These are phyloP conservation scores for Phlogophora meticulosa DNA, from an alignment of 2,888 invertebrate genomes.

Conservation along the genomic window DNA sequence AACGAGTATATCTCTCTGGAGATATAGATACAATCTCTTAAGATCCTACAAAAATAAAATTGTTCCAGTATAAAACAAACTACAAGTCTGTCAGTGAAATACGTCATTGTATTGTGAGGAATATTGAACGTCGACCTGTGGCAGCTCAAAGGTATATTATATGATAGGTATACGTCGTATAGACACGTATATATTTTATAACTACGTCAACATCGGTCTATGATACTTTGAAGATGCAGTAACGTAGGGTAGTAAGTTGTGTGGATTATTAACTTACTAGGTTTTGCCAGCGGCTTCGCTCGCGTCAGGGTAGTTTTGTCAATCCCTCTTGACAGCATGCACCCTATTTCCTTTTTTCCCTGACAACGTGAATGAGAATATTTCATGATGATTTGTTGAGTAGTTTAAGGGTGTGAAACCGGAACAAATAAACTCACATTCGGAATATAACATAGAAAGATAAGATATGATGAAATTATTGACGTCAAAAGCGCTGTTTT, in stretches of 20 bases:
- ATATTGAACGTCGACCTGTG: slow-evolving; percentile 8
- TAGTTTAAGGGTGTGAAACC: no score
- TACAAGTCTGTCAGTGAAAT: slow-evolving; percentile 6
- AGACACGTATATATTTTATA: not conserved
- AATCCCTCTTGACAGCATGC: no score
- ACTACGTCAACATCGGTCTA: not conserved
- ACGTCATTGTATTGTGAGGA: not conserved
- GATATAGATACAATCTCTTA: not conserved
- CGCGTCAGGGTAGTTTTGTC: no score
- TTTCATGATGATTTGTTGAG: no score
- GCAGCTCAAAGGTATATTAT: slow-evolving; percentile 17
- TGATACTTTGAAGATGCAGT: slow-evolving; percentile 29
- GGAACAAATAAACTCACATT: no score
- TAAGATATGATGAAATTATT: no score
- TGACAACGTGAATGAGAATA: no score
- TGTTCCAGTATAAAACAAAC: slow-evolving; percentile 13
- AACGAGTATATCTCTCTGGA: not conserved
- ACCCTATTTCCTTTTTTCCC: no score
- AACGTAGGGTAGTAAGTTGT: not conserved
- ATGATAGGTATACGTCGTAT: not conserved
- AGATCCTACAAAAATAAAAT: not conserved
- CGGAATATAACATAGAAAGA: no score
- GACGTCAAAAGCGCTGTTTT: no score
- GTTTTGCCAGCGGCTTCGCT: no score
- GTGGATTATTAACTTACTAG: not conserved